Evolutionary conservation across 2,888 invertebrate species (phyloP).

Genomic region (Neoitamus cyanurus): DNA sequence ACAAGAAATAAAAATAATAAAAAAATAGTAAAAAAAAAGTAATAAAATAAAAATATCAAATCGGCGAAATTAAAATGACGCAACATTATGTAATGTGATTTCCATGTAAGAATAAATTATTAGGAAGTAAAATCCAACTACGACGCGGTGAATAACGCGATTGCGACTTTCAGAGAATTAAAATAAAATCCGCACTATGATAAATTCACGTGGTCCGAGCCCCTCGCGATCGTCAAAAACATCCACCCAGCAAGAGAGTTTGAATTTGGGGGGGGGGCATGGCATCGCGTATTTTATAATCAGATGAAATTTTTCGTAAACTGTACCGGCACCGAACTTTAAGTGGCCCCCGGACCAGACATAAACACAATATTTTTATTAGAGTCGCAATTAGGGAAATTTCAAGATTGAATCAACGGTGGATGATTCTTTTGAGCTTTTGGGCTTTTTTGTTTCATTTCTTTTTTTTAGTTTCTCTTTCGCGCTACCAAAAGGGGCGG

Average conservation of each 20-base stretch:
- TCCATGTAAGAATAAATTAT: slow-evolving; percentile 2
- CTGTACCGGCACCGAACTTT: not conserved
- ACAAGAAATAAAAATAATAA: not conserved
- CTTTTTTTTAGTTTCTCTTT: not conserved
- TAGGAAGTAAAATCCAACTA: too few relatives aligned
- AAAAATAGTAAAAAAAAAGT: too few relatives aligned
- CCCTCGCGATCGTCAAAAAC: not conserved
- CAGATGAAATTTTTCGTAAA: not conserved
- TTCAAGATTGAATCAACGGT: not conserved
- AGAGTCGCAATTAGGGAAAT: not conserved
- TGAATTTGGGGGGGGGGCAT: too few relatives aligned
- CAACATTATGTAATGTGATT: slow-evolving; percentile 11
- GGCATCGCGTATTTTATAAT: not conserved
- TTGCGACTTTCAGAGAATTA: too few relatives aligned
- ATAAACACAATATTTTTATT: not conserved
- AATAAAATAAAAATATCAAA: not conserved
- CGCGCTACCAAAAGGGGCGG: too few relatives aligned
- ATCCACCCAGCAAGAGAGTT: not conserved
- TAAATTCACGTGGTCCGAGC: not conserved
- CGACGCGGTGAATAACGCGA: too few relatives aligned
- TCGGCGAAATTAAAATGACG: not conserved
- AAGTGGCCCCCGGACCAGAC: too few relatives aligned
- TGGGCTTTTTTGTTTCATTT: not conserved
- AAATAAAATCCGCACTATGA: too few relatives aligned
- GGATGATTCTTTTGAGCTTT: not conserved